Base-by-base conservation (phyloP, 2,113 vertebrate species). In the Noctilio leporinus region DNA sequence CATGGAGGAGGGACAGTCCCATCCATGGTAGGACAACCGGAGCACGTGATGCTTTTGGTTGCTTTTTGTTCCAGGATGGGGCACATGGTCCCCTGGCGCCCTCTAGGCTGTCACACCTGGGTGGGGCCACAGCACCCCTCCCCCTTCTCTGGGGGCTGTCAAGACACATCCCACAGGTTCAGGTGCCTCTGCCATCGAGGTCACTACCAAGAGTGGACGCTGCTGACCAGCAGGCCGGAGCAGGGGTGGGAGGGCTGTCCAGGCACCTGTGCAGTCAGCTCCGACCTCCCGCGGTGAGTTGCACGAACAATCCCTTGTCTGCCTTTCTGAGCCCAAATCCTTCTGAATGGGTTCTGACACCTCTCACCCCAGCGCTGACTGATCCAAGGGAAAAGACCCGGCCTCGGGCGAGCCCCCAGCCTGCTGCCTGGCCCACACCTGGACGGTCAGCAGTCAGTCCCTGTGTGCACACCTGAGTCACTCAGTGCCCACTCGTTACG, bases 41-140 rank as follows among this genome's bases (percentile, higher is more conserved):
- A 57, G 51, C 28, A 1, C 0, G 1, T 5, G 4, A 12, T 0
- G 5, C 17, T 2, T 20, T 2, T 9, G 40, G n/a, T 3, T 2
- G 0, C 17, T 43, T 30, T 43, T n/a, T 30, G 49, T 3, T 20
- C 85, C 8, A 7, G 28, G 0, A 15, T 11, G 57, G 43, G 14
- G 1, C 2, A 1, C 1, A 2, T 0, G 26, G 28, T 5, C 73
- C 26, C 20, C 1, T 4, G 40, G 22, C 8, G 7, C 20, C 4
- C 47, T 53, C 17, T 38, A 26, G 55, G 9, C 5, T 65, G 6
- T 11, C 10, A 0, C 1, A 12, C 12, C 35, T 6, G 35, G 24
- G 4, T 0, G 20, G n/a, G 83, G 10, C 10, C 38, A 17, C 40
- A 6, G 5, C 19, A 20, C 45, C 45, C 45, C 10, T 17, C 47